A percentile compares a stretch with the other conserved stretches of the same genome.
Conservation (phyloP, 2,888 invertebrate species). For the Sarcophaga caerulescens region DNA sequence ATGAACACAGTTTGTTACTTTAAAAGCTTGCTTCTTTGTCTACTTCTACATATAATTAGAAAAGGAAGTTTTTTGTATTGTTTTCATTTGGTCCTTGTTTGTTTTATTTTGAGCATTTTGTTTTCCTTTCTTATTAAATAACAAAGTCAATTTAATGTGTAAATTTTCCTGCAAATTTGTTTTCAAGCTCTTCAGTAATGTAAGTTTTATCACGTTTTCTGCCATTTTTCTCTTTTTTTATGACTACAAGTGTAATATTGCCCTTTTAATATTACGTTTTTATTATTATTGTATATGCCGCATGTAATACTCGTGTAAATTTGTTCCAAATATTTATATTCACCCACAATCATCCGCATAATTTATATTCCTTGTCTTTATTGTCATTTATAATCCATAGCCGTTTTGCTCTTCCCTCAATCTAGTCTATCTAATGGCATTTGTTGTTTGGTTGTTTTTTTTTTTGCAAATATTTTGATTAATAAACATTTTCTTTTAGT, state of each 20-base stretch:
- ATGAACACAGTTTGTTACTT: not conserved
- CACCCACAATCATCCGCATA: not conserved
- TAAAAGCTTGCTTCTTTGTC: not conserved
- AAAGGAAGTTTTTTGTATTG: not conserved
- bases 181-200: not conserved
- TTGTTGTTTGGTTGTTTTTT: not conserved
- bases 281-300: too few species aligned
- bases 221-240: not conserved
- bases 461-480: slow-evolving; percentile 8
- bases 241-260: slow-evolving; percentile 26
- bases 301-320: slow-evolving; percentile 10
- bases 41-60: not conserved
- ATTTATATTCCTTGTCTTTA: slow-evolving; percentile 16
- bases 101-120: not conserved
- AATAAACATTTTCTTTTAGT: slow-evolving; percentile 3
- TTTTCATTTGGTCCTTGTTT: not conserved
- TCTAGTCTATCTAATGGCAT: not conserved
- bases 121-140: not conserved
- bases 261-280: too few species aligned
- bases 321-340: not conserved
- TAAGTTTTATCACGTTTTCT: not conserved
- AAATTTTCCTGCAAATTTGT: not conserved
- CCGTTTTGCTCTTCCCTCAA: not conserved
- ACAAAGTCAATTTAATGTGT: not conserved
- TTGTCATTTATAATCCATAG: slow-evolving; percentile 21